Conservation (phyloP, 2,888 invertebrate genomes). For the Drosophila cognata region DNA sequence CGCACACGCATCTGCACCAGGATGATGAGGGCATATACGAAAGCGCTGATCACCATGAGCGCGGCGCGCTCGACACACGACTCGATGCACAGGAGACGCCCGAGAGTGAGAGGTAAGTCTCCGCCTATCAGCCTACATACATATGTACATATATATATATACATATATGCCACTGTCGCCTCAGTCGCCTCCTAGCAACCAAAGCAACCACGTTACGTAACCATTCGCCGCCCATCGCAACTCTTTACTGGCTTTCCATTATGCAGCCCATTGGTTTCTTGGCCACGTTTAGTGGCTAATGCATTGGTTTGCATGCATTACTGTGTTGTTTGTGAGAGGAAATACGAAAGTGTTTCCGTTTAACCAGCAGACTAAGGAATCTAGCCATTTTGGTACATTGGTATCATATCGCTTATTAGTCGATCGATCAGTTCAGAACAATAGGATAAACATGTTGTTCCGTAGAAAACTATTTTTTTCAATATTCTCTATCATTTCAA, state of each 20-base stretch:
- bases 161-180: conserved; percentile 6
- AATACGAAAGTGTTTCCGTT: neutral
- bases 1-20: conserved; percentile 87
- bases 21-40: conserved; percentile 95
- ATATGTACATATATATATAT: conserved; percentile 3
- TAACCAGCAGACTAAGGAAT: neutral
- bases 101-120: conserved; percentile 93
- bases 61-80: conserved; percentile 87
- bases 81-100: conserved; percentile 91
- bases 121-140: conserved; percentile 27
- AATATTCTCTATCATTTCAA: neutral
- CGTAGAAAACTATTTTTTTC: neutral
- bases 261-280: neutral
- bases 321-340: neutral
- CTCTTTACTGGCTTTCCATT: neutral
- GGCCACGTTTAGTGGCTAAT: neutral
- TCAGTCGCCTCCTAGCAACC: conserved; percentile 20
- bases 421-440: neutral
- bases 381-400: neutral
- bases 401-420: neutral
- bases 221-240: neutral
- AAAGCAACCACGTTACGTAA: conserved; percentile 1
- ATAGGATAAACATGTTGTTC: neutral
- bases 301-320: neutral
- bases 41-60: conserved; percentile 91